phyloP scores from a whole-genome alignment of 2,113 vertebrate species.

The Anhinga rufa region DNA sequence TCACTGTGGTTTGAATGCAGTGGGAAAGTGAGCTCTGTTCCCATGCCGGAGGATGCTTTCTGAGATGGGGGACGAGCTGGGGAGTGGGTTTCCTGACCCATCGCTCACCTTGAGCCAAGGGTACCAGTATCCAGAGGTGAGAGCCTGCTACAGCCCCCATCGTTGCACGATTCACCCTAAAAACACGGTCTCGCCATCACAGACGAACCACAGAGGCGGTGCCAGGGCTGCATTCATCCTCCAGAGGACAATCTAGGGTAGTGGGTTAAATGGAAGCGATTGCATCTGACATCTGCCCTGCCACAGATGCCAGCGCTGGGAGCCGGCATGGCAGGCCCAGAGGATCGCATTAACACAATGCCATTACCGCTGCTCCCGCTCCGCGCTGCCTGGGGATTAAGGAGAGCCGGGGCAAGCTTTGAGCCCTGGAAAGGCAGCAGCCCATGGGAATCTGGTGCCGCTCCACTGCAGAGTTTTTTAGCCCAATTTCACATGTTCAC shows the following conservation, averaged over 20 bases:
- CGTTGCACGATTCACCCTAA: not conserved
- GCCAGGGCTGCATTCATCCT: not conserved
- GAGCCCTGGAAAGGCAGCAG: not conserved
- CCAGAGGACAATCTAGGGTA: not conserved
- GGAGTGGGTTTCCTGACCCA: not conserved
- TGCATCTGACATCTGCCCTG: slow-evolving; percentile 38
- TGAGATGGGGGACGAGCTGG: not conserved
- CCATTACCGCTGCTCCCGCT: not conserved
- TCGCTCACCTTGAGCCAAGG: not conserved
- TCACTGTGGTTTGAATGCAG: not conserved
- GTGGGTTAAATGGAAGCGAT: slow-evolving; percentile 49
- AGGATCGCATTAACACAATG: not conserved
- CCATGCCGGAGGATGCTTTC: not conserved
- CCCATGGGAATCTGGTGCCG: rapidly evolving
- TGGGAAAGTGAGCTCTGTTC: not conserved
- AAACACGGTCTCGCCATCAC: not conserved
- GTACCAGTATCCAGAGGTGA: not conserved
- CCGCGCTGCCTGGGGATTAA: not conserved
- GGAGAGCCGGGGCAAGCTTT: not conserved
- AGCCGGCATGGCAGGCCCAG: not conserved
- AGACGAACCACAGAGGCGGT: rapidly evolving
- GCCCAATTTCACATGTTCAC: not conserved
- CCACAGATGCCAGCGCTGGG: not conserved
- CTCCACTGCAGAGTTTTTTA: not conserved
- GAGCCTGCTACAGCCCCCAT: not conserved